These are phyloP conservation scores for Enteromius viviparus DNA, from an alignment of 2,797 vertebrate genomes.

Conservation along the genomic window DNA sequence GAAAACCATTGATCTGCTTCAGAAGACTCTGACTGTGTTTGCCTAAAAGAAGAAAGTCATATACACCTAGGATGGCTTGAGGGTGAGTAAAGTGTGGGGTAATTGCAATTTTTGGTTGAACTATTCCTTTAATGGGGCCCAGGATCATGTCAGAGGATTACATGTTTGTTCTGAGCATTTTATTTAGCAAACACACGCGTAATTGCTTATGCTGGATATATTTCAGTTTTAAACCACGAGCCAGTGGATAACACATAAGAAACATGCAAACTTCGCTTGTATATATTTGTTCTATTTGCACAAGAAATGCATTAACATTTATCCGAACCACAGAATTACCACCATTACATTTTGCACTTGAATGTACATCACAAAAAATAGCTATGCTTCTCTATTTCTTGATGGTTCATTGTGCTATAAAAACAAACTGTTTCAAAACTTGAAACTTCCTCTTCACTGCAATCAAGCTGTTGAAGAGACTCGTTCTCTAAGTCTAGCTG, in stretches of 20 bases:
- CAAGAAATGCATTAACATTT: no score
- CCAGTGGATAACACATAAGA: no score
- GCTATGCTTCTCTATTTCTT: background rate
- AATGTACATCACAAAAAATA: background rate
- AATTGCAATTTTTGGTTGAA: no score
- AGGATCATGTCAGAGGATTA: background rate
- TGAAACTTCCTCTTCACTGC: background rate
- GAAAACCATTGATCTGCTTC: no score
- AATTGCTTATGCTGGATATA: background rate
- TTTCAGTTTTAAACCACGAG: no score
- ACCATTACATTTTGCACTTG: background rate
- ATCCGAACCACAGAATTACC: background rate
- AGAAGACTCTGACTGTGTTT: no score
- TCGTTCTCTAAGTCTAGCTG: background rate
- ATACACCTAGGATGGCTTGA: no score
- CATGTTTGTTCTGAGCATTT: background rate
- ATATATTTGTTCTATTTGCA: no score
- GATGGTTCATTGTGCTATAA: background rate
- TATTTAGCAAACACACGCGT: background rate
- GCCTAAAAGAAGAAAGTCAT: no score
- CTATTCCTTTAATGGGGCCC: background rate
- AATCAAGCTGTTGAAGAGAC: background rate
- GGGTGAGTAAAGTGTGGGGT: no score
- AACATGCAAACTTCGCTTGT: no score
- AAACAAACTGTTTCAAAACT: background rate